Conservation (phyloP, 2,797 vertebrate species). For the Acrocephalus scirpaceus region DNA sequence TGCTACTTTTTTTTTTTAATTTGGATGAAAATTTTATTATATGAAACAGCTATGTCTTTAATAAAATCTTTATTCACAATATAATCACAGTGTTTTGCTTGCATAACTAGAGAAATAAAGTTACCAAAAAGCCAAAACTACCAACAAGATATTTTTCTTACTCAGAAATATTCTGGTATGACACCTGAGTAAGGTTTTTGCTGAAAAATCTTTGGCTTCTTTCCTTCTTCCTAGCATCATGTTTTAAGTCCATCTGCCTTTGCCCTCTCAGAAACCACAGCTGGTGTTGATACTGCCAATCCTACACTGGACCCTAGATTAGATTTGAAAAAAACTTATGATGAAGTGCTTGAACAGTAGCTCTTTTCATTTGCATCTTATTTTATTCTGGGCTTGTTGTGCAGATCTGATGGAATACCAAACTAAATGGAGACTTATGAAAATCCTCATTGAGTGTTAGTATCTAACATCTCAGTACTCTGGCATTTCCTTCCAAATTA, state of each 20-base stretch:
- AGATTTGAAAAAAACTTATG: not conserved
- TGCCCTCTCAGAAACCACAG: not conserved
- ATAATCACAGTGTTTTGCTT: not conserved
- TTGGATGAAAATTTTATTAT: not conserved
- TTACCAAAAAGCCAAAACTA: not conserved
- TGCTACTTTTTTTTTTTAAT: not conserved
- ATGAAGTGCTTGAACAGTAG: constrained; percentile 24
- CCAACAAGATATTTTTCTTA: not conserved
- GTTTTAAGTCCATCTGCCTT: not conserved
- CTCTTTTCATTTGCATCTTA: not conserved
- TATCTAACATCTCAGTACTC: constrained; percentile 30
- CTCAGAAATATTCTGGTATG: not conserved
- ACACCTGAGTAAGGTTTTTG: not conserved
- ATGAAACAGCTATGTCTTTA: not conserved
- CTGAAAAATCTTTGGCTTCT: not conserved
- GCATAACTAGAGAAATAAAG: not conserved
- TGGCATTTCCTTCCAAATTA: constrained; percentile 58
- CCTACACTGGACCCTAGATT: not conserved
- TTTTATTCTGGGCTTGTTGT: constrained; percentile 30
- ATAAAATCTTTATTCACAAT: not conserved
- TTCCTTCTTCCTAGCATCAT: not conserved
- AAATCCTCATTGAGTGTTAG: not conserved
- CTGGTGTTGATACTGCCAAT: not conserved
- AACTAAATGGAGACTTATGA: constrained; percentile 3
- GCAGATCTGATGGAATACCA: constrained; percentile 13